Conservation (phyloP, 2,113 vertebrate genomes). For the Nycticebus coucang region DNA sequence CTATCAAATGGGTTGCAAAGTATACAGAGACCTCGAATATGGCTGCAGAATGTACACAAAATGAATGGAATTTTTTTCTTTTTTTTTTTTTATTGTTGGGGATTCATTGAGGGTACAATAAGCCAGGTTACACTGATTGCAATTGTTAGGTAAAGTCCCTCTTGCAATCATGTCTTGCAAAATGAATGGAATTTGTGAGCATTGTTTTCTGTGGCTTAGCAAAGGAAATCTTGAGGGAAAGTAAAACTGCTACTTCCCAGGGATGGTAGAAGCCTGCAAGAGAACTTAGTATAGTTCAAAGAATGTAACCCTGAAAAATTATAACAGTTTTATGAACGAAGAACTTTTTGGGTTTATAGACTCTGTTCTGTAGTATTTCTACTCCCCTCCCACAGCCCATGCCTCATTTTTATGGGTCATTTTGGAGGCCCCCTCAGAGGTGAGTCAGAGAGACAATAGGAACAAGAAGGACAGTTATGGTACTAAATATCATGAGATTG, state of each 20-base stretch:
- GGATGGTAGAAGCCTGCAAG: background rate
- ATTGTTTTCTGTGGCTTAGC: background rate
- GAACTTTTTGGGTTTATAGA: background rate
- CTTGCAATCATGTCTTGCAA: too few species aligned
- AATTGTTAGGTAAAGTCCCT: too few species aligned
- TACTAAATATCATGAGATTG: background rate
- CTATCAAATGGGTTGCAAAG: too few species aligned
- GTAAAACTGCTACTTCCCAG: background rate
- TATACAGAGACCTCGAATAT: background rate
- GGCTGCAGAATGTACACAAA: background rate
- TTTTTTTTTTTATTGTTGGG: too few species aligned
- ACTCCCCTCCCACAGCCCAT: background rate
- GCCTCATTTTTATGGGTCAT: background rate
- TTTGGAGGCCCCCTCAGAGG: background rate
- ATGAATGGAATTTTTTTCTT: background rate
- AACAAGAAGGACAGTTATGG: background rate
- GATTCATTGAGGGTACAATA: too few species aligned
- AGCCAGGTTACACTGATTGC: too few species aligned
- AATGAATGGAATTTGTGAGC: background rate
- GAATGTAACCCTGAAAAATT: background rate
- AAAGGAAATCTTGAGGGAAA: background rate
- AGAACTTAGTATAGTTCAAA: background rate
- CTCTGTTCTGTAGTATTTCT: background rate
- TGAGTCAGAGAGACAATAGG: background rate
- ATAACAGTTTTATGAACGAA: background rate